Evolutionary conservation across 2,113 vertebrate species (phyloP).

Genomic region (Argyrosomus japonicus): DNA sequence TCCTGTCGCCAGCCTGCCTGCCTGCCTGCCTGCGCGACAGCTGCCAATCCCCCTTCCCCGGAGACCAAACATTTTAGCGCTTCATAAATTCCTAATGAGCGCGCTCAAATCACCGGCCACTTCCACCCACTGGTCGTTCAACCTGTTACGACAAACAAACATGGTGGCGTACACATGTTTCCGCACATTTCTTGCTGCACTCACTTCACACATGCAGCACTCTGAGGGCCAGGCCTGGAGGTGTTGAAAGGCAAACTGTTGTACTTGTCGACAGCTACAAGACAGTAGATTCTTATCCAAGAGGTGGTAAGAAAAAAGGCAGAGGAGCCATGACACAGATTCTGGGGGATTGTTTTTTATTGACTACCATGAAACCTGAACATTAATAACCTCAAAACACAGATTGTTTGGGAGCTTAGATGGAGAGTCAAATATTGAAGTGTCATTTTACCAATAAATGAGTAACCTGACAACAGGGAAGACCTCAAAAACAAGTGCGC

Average conservation of each 20-base stretch:
- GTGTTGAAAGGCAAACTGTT: constrained; percentile 64
- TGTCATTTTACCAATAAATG: constrained; percentile 18
- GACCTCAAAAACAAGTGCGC: neutral
- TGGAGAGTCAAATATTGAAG: constrained; percentile 8
- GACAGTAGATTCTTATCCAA: constrained; percentile 24
- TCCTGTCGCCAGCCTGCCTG: constrained; percentile 75
- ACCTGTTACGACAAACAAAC: constrained; percentile 84
- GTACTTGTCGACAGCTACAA: constrained; percentile 64
- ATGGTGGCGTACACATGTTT: constrained; percentile 72
- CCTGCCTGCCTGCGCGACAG: constrained; percentile 84
- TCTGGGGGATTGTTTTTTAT: constrained; percentile 6
- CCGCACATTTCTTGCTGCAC: constrained; percentile 58
- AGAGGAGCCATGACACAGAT: neutral
- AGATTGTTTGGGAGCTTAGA: neutral
- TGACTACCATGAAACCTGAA: constrained; percentile 32
- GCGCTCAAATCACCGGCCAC: constrained; percentile 92
- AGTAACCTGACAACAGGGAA: constrained; percentile 4
- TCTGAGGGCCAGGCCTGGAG: constrained; percentile 65
- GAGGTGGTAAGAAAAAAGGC: constrained; percentile 11
- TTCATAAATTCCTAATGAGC: constrained; percentile 99
- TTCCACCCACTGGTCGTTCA: constrained; percentile 87
- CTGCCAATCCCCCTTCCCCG: constrained; percentile 91
- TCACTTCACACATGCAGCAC: constrained; percentile 75
- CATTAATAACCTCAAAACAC: constrained; percentile 22
- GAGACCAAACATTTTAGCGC: constrained; percentile 98